Evolutionary conservation across 1,140 invertebrate species (phyloP), one percentile per base, ranked within the genome.

Genomic region (Leptonema lineaticorne): DNA sequence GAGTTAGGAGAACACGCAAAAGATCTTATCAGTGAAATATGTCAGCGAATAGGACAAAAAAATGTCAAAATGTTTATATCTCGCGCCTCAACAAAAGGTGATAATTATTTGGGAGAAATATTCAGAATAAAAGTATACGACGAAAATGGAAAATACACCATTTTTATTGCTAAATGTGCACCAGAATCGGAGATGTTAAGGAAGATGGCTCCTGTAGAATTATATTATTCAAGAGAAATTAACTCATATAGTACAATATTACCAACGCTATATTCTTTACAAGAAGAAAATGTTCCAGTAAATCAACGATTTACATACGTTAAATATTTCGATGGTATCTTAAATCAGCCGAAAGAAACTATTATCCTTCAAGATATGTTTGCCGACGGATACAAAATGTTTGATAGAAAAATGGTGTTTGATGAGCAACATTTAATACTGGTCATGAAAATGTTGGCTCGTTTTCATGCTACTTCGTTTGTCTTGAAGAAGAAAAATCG

Each of bases 341-440:
- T 30, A 16, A 62, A 64, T 62, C 26, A 87, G 86, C 14, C 26
- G 9, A 68, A 68, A 33, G 67, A 69, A 26, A 33, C 82, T 9
- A 78, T 84, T 1, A 79, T 81, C 2, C 78, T 87, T 74, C 85
- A 87, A 58, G 86, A 87, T 73, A 69, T 86, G 9, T 69, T 70
- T 11, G 73, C 75, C 9, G 75, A 74, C 18, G 83, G 82, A 2
- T 87, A 83, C 67, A 76, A 76, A 14, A 85, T 85, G 79, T 78
- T 75, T 1, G 82, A 86, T 71, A 76, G 84, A 46, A 74, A 78
- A 24, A 77, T 78, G 62, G 83, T 83, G 1, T 71, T 86, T 2
- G 75, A 79, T 6, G 59, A 78, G 18, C 76, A 81, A 2, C 81
- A 85, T 68, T 73, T 84, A 3, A 74, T 73, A 18, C 41, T 81